Conservation (phyloP, 2,113 vertebrate species). For the Neotoma lepida region DNA sequence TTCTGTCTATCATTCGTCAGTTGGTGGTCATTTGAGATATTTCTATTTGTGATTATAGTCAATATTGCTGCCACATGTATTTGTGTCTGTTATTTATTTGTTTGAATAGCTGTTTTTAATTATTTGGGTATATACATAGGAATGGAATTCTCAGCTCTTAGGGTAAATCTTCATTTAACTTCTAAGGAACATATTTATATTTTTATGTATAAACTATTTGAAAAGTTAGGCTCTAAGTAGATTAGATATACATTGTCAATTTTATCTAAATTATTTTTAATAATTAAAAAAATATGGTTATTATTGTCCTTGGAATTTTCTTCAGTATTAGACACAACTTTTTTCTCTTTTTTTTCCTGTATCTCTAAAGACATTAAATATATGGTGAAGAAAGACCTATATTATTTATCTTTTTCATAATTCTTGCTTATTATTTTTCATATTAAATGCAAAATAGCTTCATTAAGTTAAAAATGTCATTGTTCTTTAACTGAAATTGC, state of each 20-base stretch:
- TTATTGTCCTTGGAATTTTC: not conserved
- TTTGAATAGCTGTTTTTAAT: conserved; percentile 28
- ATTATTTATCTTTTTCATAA: conserved; percentile 10
- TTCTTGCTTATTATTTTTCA: conserved; percentile 36
- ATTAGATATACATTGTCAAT: not conserved
- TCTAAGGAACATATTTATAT: not conserved
- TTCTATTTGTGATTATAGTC: not conserved
- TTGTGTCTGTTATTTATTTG: not conserved
- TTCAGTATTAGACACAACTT: not conserved
- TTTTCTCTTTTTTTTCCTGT: not conserved
- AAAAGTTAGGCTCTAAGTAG: conserved; percentile 20
- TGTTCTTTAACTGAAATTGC: conserved; percentile 36
- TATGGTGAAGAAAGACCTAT: not conserved
- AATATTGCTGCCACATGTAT: not conserved
- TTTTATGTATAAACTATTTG: not conserved
- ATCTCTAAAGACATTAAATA: conserved; percentile 15
- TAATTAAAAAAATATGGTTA: not conserved
- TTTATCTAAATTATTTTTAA: not conserved
- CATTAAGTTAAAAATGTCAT: not conserved
- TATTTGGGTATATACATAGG: not conserved
- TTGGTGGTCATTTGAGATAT: not conserved
- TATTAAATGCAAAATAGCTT: conserved; percentile 48
- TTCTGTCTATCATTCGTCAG: not conserved
- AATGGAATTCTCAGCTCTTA: not conserved
- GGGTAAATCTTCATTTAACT: not conserved